Conservation (phyloP, 2,888 invertebrate species). For the Noctuana brunneofusca region DNA sequence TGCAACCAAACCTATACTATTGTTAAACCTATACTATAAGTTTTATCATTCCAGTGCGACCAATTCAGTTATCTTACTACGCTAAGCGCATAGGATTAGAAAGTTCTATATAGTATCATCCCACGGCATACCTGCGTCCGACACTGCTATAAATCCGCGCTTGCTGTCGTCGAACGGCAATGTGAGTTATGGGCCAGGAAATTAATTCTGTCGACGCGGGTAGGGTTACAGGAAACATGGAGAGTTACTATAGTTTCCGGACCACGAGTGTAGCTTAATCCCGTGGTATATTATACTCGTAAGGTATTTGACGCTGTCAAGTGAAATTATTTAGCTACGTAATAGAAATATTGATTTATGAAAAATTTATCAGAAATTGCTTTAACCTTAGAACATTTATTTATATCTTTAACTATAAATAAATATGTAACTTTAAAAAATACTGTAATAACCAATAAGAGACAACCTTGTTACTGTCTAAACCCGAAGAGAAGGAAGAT, state of each 20-base stretch:
- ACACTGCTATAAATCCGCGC: conserved; percentile 74
- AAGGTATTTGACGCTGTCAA: not conserved
- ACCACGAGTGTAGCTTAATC: conserved; percentile 25
- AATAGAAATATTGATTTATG: no score
- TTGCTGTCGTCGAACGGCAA: conserved; percentile 60
- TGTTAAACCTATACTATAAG: not conserved
- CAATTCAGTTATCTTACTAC: not conserved
- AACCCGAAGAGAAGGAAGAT: conserved; percentile 49
- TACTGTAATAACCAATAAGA: no score
- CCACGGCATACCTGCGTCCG: conserved; percentile 60
- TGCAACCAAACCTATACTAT: no score
- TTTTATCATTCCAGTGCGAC: not conserved
- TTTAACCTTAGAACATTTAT: no score
- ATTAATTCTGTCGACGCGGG: conserved; percentile 78
- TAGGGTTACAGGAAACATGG: conserved; percentile 65
- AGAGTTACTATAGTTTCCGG: conserved; percentile 43
- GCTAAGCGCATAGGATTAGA: conserved; percentile 11
- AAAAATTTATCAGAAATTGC: not conserved
- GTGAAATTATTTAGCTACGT: not conserved
- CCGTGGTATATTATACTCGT: not conserved
- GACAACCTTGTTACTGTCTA: conserved; percentile 51
- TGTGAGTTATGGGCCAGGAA: conserved; percentile 81
- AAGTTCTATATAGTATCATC: not conserved
- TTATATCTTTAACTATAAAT: no score
- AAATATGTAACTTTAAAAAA: no score